Conservation (phyloP, 2,888 invertebrate genomes). For the Anagyrus pseudococci region DNA sequence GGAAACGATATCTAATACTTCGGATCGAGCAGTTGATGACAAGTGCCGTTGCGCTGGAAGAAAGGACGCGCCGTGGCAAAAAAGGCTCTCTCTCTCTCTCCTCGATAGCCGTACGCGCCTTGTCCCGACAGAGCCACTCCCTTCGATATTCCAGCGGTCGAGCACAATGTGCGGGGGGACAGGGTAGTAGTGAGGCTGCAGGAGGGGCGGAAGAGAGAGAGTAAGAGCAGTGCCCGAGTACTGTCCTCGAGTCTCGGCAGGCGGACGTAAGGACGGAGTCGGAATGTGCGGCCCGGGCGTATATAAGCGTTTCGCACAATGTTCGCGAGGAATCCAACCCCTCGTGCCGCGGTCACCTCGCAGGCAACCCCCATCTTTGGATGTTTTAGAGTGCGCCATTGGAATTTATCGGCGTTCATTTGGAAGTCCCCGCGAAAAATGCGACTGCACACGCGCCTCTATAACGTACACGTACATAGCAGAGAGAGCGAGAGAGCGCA, state of each 20-base stretch:
- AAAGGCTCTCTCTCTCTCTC: constrained; percentile 27
- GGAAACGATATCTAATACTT: constrained; percentile 40
- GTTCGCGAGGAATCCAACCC: constrained; percentile 29
- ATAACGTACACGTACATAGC: too few relatives aligned
- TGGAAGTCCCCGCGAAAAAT: constrained; percentile 38
- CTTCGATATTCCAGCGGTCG: constrained; percentile 9
- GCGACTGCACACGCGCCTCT: constrained; percentile 20
- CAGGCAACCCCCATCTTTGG: constrained; percentile 9
- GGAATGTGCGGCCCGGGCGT: constrained; percentile 7
- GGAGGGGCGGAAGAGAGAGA: constrained; percentile 18
- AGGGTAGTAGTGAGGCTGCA: constrained; percentile 10
- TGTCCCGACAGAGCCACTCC: too few relatives aligned
- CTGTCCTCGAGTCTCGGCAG: too few relatives aligned
- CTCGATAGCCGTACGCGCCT: too few relatives aligned
- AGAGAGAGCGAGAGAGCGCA: too few relatives aligned
- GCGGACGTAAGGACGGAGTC: not conserved
- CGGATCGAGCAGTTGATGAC: constrained; percentile 38
- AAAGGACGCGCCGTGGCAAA: constrained; percentile 12
- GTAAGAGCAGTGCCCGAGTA: constrained; percentile 4
- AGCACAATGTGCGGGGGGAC: constrained; percentile 12
- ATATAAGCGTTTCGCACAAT: constrained; percentile 37
- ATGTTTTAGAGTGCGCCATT: constrained; percentile 30
- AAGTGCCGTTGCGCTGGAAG: constrained; percentile 27
- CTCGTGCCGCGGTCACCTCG: not conserved
- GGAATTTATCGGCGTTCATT: constrained; percentile 41